These are phyloP conservation scores for Anolis apletophallus DNA, from an alignment of 2,797 vertebrate genomes.

Conservation along the genomic window DNA sequence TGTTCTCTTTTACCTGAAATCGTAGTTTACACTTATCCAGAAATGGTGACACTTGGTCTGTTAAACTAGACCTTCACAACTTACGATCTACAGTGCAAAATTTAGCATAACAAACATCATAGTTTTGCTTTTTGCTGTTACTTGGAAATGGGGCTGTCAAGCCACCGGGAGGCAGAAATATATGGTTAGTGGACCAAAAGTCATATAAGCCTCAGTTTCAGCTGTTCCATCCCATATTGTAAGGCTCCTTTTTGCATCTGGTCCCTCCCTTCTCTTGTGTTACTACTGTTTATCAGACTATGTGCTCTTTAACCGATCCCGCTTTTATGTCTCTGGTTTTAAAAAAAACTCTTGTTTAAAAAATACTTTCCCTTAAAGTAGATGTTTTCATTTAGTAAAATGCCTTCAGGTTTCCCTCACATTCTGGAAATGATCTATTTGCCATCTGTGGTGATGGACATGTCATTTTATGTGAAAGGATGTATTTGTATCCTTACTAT, in stretches of 20 bases:
- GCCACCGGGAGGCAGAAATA: not conserved
- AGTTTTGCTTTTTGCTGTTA: not conserved
- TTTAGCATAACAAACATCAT: not conserved
- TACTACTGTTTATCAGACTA: not conserved
- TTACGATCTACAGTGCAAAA: not conserved
- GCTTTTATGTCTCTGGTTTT: not conserved
- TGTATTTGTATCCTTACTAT: not conserved
- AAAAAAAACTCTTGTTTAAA: no score
- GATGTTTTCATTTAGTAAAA: not conserved
- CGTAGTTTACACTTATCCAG: not conserved
- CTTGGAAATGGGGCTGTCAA: not conserved
- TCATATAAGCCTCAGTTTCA: not conserved
- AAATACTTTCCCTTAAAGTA: not conserved
- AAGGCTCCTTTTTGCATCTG: not conserved
- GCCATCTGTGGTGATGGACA: not conserved
- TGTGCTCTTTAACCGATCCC: not conserved
- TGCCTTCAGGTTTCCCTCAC: no score
- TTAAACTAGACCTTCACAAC: not conserved
- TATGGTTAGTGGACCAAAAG: not conserved
- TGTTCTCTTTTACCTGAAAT: not conserved
- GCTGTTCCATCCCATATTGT: not conserved
- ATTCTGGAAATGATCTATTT: not conserved
- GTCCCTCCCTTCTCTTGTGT: not conserved
- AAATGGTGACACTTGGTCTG: not conserved
- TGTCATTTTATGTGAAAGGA: fast-evolving